These are phyloP conservation scores for Hydra vulgaris DNA, from an alignment of 30 jellyfish, hydroid and myxozoan species.

Conservation along the genomic window DNA sequence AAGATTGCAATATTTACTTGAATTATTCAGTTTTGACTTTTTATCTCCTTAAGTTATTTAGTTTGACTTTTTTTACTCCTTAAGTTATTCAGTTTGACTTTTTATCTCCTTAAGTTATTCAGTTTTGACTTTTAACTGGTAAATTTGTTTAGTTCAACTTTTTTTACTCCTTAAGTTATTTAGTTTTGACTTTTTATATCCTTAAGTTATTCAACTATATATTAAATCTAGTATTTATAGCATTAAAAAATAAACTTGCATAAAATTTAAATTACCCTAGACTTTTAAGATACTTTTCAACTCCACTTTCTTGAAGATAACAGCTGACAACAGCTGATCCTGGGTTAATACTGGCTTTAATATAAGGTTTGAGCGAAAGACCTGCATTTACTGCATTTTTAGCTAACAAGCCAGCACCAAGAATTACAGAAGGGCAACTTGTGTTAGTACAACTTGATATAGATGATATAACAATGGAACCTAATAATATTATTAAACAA, in stretches of 20 bases:
- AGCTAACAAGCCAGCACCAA: constrained; percentile 97
- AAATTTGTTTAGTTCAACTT: too few relatives aligned
- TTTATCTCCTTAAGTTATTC: too few relatives aligned
- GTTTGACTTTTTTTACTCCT: too few relatives aligned
- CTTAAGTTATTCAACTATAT: too few relatives aligned
- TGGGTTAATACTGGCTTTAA: constrained; percentile 86
- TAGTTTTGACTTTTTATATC: too few relatives aligned
- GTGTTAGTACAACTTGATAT: constrained; percentile 92
- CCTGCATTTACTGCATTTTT: constrained; percentile 94
- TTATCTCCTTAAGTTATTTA: too few relatives aligned
- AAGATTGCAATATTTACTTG: too few relatives aligned
- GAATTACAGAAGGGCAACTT: constrained; percentile 92
- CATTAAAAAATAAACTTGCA: not conserved
- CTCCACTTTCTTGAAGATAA: constrained; percentile 80
- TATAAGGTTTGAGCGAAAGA: constrained; percentile 54
- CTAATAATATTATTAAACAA: constrained; percentile 7
- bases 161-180: too few relatives aligned
- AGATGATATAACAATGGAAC: constrained; percentile 91
- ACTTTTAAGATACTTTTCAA: constrained; percentile 49
- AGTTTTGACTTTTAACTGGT: too few relatives aligned
- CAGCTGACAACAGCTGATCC: constrained; percentile 74
- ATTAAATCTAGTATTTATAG: too few relatives aligned
- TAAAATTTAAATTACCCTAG: constrained; percentile 55
- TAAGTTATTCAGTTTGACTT: too few relatives aligned
- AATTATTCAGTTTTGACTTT: too few relatives aligned